These are phyloP conservation scores for Chalcis sispes DNA, from an alignment of 2,888 invertebrate species.

Conservation along the genomic window DNA sequence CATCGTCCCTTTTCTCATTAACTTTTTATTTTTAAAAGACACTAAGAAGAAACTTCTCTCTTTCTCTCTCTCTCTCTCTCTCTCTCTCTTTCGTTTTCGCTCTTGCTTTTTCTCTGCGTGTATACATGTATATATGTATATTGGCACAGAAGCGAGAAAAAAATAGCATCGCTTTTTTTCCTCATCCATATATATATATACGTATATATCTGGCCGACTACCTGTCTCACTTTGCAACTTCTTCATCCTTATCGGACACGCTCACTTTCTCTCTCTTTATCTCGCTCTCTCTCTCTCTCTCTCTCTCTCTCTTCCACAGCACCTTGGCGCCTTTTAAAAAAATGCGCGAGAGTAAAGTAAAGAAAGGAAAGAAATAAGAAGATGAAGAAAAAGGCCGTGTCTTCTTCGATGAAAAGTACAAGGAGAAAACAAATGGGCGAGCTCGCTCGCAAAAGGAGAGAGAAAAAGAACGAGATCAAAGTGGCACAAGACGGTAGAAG, in stretches of 20 bases:
- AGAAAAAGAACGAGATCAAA: conserved; percentile 74
- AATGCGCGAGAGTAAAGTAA: not conserved
- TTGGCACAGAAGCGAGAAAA: not conserved
- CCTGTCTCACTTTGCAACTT: not conserved
- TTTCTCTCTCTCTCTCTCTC: conserved; percentile 27
- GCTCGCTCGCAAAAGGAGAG: conserved; percentile 20
- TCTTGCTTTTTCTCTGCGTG: too few relatives aligned
- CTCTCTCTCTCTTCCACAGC: not conserved
- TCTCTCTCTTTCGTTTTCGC: too few relatives aligned
- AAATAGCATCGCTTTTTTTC: not conserved
- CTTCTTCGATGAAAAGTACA: too few relatives aligned
- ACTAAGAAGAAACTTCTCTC: conserved; percentile 62
- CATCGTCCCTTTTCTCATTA: conserved; percentile 73
- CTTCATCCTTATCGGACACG: conserved; percentile 12
- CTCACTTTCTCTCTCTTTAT: not conserved
- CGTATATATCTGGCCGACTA: too few relatives aligned
- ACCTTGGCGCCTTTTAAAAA: conserved; percentile 17
- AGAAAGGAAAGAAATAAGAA: conserved; percentile 39
- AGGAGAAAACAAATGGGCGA: conserved; percentile 70
- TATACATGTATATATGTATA: not conserved
- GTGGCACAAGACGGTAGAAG: conserved; percentile 68
- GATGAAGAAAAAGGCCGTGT: conserved; percentile 57
- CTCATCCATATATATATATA: not conserved
- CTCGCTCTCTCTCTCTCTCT: not conserved
- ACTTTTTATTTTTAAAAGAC: conserved; percentile 74